Evolutionary conservation across 2,113 vertebrate genomes (phyloP), one percentile per base, ranked within the genome.

Genomic region (Melanerpes formicivorus): DNA sequence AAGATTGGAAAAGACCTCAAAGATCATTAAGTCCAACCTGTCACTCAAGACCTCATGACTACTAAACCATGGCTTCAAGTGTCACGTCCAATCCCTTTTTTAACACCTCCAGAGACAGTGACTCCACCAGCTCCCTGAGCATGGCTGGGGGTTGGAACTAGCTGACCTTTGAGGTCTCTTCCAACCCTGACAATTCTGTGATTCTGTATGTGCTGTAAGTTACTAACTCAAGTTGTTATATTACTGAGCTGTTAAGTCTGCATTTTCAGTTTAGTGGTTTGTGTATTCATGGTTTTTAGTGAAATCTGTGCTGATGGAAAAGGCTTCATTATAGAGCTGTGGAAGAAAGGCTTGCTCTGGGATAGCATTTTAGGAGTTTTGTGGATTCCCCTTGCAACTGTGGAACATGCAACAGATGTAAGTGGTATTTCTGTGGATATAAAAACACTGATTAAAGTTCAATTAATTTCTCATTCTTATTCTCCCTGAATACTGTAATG

Each of bases 331-430:
- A 44, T 97, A 73, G 97, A 98, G 79, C 85, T 97, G 32, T 97
- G 97, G 97, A 97, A 97, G 78, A 97, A 96, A 93, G 95, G 97
- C 13, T 96, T 95, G 76, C 59, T 97, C 65, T 97, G 97, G 95
- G 97, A 97, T 34, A 93, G 70, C 25, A 83, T 97, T 82, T 75
- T 97, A 65, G 97, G 97, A 76, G 83, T 94, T 89, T 54, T 96
- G 60, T 97, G 96, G 96, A 97, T 97, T 93, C 96, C 97, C 12
- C 55, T 98, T 52, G 79, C 84, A 72, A 79, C 46, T 46, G 93
- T 98, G 56, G 74, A 95, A 46, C 80, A 93, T 59, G 93, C 96
- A 65, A 94, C 87, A 66, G 92, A 97, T 54, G 97, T 97, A 95
- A 91, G 96, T 95, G 85, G 29, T 77, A 29, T 78, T 80, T 62